Conservation (phyloP, 2,797 vertebrate species). For the Malurus leucopterus region DNA sequence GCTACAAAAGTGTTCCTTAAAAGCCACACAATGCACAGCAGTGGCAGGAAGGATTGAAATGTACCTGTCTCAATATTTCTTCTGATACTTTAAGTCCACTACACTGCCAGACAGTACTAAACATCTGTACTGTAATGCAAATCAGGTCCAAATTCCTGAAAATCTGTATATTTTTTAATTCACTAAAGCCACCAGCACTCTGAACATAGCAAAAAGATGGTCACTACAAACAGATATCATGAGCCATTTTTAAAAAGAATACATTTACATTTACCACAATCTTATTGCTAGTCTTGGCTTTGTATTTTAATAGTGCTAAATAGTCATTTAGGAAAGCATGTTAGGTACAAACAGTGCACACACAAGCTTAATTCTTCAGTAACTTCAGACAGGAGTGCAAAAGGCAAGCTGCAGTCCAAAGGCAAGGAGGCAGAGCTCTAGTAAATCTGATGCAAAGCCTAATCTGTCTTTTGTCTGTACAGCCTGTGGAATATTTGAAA, state of each 20-base stretch:
- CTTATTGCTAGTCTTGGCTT: slow-evolving; percentile 1
- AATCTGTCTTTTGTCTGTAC: slow-evolving; percentile 29
- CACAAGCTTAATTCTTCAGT: slow-evolving; percentile 22
- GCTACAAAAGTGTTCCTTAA: not conserved
- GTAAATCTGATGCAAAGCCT: slow-evolving; percentile 44
- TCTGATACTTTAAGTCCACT: not conserved
- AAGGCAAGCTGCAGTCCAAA: slow-evolving; percentile 38
- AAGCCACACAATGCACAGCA: fast-evolving
- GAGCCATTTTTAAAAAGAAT: slow-evolving; percentile 9
- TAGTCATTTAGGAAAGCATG: slow-evolving; percentile 28
- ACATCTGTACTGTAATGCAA: not conserved
- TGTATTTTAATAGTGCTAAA: slow-evolving; percentile 20
- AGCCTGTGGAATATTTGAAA: slow-evolving; percentile 27
- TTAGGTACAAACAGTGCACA: not conserved
- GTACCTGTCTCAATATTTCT: not conserved
- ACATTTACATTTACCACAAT: slow-evolving; percentile 12
- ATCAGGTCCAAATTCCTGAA: not conserved
- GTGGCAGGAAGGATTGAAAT: not conserved
- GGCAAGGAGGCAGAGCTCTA: slow-evolving; percentile 8
- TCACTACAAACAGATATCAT: not conserved
- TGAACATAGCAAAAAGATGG: not conserved
- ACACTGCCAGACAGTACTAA: not conserved
- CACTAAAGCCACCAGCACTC: not conserved
- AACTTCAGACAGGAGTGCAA: slow-evolving; percentile 34
- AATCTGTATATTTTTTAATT: not conserved